These are phyloP conservation scores for Uria aalge DNA, from an alignment of 2,113 vertebrate species.

Conservation along the genomic window DNA sequence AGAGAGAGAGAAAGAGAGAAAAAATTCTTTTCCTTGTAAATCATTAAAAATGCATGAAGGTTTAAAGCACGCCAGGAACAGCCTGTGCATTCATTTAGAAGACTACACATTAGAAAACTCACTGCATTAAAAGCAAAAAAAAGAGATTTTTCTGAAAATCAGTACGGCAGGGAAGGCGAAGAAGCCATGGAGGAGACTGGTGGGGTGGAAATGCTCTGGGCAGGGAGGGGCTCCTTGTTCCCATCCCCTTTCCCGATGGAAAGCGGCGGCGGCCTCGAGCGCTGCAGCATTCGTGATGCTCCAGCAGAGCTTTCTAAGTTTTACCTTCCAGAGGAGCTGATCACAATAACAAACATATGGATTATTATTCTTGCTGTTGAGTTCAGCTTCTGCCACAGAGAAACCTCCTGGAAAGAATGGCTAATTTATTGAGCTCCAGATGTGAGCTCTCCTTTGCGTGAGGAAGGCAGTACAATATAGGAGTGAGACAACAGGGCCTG, in stretches of 20 bases:
- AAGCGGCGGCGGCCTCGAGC: neutral
- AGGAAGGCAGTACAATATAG: neutral
- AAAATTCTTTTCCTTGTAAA: slow-evolving; percentile 74
- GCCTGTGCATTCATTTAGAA: slow-evolving; percentile 61
- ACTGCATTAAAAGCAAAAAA: slow-evolving; percentile 26
- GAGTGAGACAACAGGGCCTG: neutral
- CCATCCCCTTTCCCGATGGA: neutral
- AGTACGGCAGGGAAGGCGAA: slow-evolving; percentile 6
- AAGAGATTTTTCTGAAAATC: slow-evolving; percentile 33
- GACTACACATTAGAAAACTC: slow-evolving; percentile 14
- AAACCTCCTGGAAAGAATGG: slow-evolving; percentile 1
- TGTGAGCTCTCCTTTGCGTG: neutral
- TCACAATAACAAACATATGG: slow-evolving; percentile 38
- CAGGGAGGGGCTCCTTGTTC: neutral
- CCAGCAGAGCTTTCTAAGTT: neutral
- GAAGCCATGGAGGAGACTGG: neutral
- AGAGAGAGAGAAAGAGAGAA: neutral
- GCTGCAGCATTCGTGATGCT: neutral
- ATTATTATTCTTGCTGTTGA: slow-evolving; percentile 36
- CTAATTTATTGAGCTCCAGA: slow-evolving; percentile 32
- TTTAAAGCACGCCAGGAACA: slow-evolving; percentile 69
- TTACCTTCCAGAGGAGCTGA: neutral
- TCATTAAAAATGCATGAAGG: slow-evolving; percentile 81
- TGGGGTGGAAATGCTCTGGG: neutral
- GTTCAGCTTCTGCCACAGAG: slow-evolving; percentile 16